Evolutionary conservation across 1,140 invertebrate species (phyloP).

Genomic region (Lysiphlebus fabarum): DNA sequence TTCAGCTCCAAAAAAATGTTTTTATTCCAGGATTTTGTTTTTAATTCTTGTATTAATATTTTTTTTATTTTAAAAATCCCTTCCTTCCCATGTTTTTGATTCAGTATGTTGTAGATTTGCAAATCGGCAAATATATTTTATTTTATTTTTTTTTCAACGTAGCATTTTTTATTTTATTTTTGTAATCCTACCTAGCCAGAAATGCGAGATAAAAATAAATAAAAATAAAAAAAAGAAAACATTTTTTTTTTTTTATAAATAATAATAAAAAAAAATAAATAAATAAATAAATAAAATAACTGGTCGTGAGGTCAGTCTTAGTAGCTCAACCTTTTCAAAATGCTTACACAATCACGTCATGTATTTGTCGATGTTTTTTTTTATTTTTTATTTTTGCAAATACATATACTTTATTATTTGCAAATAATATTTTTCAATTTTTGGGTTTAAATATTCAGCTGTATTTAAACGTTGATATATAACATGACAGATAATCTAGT

Average conservation of each 20-base stretch:
- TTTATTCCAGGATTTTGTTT: slow-evolving; percentile 24
- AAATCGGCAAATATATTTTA: not conserved
- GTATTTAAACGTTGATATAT: not conserved
- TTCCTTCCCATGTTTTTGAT: slow-evolving; percentile 23
- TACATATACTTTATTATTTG: slow-evolving; percentile 11
- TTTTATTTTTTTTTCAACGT: slow-evolving; percentile 1
- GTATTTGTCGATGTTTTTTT: slow-evolving; percentile 16
- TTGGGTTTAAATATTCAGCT: too few relatives aligned
- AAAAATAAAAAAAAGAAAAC: not conserved
- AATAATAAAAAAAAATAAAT: slow-evolving; percentile 13
- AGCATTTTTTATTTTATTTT: not conserved
- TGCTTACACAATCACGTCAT: slow-evolving; percentile 27
- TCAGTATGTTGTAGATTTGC: slow-evolving; percentile 8
- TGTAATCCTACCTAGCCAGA: slow-evolving; percentile 19
- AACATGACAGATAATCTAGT: not conserved
- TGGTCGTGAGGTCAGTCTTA: slow-evolving; percentile 22
- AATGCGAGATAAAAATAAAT: slow-evolving; percentile 16
- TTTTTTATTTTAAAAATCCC: slow-evolving; percentile 19
- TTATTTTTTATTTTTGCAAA: slow-evolving; percentile 13
- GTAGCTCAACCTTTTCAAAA: slow-evolving; percentile 24
- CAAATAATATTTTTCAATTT: not conserved
- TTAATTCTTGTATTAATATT: slow-evolving; percentile 7
- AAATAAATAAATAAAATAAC: slow-evolving; percentile 5
- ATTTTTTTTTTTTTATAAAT: not conserved
- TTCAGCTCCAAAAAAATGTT: slow-evolving; percentile 31